A percentile compares a stretch with the other conserved stretches of the same genome.
phyloP scores from a whole-genome alignment of 37 sponge, comb jelly and placozoan species.

The Geodia barretti region DNA sequence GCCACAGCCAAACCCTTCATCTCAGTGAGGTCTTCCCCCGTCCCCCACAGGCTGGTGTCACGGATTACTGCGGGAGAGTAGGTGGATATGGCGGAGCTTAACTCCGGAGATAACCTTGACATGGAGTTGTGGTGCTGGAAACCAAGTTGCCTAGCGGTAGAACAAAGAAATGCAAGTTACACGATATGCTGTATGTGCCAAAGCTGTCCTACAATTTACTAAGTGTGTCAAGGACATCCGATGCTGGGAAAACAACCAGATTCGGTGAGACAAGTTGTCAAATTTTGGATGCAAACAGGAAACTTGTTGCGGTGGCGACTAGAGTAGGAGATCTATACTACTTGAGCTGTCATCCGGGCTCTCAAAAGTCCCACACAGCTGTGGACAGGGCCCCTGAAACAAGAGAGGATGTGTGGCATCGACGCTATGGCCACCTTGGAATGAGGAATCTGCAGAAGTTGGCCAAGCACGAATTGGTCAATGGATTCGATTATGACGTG shows the following conservation, averaged over 20 bases:
- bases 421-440: constrained; percentile 51
- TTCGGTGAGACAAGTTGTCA: constrained; percentile 37
- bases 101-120: background rate
- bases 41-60: background rate
- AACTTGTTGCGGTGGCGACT: constrained; percentile 36
- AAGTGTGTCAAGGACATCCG: constrained; percentile 50
- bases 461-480: constrained; percentile 33
- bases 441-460: constrained; percentile 38
- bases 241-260: constrained; percentile 24
- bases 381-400: constrained; percentile 2
- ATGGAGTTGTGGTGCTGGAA: constrained; percentile 27
- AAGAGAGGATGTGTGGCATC: constrained; percentile 69
- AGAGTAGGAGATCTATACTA: constrained; percentile 50
- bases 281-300: constrained; percentile 12
- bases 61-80: too few relatives aligned
- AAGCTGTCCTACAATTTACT: constrained; percentile 52
- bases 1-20: too few relatives aligned
- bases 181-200: constrained; percentile 55
- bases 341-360: background rate
- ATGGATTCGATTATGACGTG: constrained; percentile 44
- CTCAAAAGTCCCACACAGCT: background rate
- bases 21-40: background rate
- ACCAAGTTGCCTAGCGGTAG: constrained; percentile 21
- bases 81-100: background rate
- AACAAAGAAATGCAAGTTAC: constrained; percentile 22